Conservation (phyloP, 2,113 vertebrate genomes). For the Chelonoidis abingdonii region DNA sequence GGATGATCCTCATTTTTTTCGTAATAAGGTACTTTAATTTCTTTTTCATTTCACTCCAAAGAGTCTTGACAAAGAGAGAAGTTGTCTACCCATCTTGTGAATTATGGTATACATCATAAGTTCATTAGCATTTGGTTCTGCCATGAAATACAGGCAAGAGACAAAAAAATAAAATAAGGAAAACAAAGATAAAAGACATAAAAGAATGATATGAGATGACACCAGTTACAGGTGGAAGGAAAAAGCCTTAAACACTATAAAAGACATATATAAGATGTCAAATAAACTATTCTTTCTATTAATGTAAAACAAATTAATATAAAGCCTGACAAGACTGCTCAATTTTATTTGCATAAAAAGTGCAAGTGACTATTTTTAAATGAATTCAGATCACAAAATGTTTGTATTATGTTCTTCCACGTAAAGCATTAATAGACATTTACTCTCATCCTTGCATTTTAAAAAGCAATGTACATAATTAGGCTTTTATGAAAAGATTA, state of each 20-base stretch:
- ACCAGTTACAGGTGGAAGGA: background rate
- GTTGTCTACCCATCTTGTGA: conserved; percentile 30
- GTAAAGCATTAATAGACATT: conserved; percentile 54
- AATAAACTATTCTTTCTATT: background rate
- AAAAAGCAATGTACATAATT: conserved; percentile 62
- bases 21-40: background rate
- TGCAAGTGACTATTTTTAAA: conserved; percentile 48
- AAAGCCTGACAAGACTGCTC: background rate
- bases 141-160: conserved; percentile 1
- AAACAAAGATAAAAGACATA: conserved; percentile 48
- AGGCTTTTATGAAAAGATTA: conserved; percentile 57
- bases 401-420: conserved; percentile 49
- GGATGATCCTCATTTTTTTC: background rate
- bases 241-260: background rate
- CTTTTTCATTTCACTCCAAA: conserved; percentile 14
- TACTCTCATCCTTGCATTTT: conserved; percentile 45
- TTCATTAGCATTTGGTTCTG: conserved; percentile 57
- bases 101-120: background rate
- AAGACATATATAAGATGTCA: background rate
- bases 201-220: conserved; percentile 33
- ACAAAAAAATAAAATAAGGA: conserved; percentile 33
- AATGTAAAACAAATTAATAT: conserved; percentile 1
- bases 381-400: conserved; percentile 35
- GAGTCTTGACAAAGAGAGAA: conserved; percentile 44
- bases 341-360: conserved; percentile 64